Conservation (phyloP, 2,888 invertebrate genomes). For the Orchestes rusci region DNA sequence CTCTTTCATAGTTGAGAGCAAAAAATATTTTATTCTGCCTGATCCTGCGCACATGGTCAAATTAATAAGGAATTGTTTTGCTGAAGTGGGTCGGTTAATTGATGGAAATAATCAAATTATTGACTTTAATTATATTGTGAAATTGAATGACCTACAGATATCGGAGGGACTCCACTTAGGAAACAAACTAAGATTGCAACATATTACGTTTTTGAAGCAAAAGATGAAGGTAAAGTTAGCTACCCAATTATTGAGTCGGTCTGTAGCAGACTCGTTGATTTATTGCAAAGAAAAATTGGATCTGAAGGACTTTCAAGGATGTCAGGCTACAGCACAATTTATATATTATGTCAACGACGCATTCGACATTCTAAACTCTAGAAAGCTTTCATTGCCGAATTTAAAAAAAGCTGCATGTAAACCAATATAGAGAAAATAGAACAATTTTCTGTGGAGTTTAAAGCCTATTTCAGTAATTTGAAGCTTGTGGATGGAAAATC, state of each 20-base stretch:
- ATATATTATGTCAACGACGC: no score
- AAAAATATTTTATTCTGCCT: constrained; percentile 21
- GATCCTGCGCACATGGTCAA: constrained; percentile 7
- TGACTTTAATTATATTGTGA: constrained; percentile 15
- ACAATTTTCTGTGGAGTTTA: constrained; percentile 9
- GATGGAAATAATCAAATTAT: constrained; percentile 18
- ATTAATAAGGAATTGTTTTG: constrained; percentile 18
- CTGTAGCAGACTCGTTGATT: constrained; percentile 20
- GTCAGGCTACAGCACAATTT: constrained; percentile 13
- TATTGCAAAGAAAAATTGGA: constrained; percentile 14
- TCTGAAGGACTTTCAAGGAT: constrained; percentile 14
- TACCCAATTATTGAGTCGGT: constrained; percentile 15
- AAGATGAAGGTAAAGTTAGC: no score
- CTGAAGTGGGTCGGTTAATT: constrained; percentile 11
- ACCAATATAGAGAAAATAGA: no score
- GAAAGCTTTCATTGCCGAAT: no score
- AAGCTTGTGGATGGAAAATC: constrained; percentile 4
- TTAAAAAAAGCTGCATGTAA: no score
- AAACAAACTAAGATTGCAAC: constrained; percentile 8
- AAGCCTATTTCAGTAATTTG: constrained; percentile 5
- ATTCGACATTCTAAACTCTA: no score
- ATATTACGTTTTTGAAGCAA: constrained; percentile 13
- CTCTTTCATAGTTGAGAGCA: no score
- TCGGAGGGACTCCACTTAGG: constrained; percentile 2
- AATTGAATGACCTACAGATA: constrained; percentile 9